phyloP scores from a whole-genome alignment of 2,888 invertebrate genomes.

The Dromius quadrimaculatus region DNA sequence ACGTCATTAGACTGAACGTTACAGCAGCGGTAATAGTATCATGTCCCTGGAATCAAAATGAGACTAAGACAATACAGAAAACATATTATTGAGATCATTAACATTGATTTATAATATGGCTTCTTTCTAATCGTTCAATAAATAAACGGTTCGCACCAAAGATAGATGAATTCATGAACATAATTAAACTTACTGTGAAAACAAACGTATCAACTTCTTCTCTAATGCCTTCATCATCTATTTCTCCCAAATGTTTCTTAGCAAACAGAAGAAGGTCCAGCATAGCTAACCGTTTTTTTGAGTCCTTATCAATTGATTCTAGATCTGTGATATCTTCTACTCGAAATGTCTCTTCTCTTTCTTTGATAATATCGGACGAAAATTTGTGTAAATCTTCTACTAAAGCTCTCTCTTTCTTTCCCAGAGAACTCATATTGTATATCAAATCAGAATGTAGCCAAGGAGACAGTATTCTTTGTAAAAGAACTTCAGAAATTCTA shows the following conservation, averaged over 20 bases:
- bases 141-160: no score
- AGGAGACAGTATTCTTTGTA: neutral
- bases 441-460: neutral
- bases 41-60: constrained; percentile 65
- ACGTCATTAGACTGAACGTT: constrained; percentile 64
- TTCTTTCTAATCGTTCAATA: no score
- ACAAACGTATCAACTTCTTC: constrained; percentile 76
- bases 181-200: constrained; percentile 73
- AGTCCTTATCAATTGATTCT: neutral
- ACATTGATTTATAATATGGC: no score
- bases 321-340: constrained; percentile 1
- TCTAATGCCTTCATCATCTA: constrained; percentile 70
- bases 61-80: no score
- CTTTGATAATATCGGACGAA: constrained; percentile 10
- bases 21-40: constrained; percentile 67
- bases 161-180: no score
- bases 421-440: neutral
- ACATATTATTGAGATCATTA: no score
- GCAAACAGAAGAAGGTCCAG: constrained; percentile 70
- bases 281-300: constrained; percentile 69
- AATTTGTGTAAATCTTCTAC: neutral
- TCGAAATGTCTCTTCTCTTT: constrained; percentile 44
- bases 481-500: neutral
- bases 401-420: neutral
- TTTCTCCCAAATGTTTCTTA: constrained; percentile 66